Conservation (phyloP, 2,888 invertebrate genomes). For the Nephrotoma appendiculata region DNA sequence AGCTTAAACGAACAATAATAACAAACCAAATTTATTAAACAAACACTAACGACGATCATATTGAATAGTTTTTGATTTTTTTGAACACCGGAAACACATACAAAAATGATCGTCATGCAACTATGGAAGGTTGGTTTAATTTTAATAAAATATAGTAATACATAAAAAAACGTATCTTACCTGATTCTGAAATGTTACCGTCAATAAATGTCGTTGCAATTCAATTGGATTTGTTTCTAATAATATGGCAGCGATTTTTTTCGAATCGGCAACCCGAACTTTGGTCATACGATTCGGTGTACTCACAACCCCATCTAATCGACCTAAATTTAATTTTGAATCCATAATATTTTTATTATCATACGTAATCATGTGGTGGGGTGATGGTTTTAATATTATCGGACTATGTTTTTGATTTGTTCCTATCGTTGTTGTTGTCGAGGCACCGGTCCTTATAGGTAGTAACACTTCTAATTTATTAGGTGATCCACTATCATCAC, state of each 20-base stretch:
- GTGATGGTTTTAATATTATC: conserved; percentile 6
- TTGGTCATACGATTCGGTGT: conserved; percentile 47
- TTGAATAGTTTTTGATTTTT: neutral
- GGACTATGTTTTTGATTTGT: neutral
- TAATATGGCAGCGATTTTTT: conserved; percentile 70
- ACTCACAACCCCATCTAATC: conserved; percentile 52
- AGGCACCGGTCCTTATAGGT: neutral
- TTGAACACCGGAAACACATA: neutral
- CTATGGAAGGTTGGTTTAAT: neutral
- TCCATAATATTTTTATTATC: conserved; percentile 11
- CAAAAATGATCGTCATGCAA: neutral
- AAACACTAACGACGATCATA: neutral
- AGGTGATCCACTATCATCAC: neutral
- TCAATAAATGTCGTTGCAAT: conserved; percentile 69
- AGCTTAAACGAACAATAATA: neutral
- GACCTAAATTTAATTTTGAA: conserved; percentile 35
- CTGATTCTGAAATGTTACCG: conserved; percentile 72
- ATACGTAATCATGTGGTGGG: neutral
- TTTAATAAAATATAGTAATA: neutral
- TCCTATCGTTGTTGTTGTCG: neutral
- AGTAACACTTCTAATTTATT: conserved; percentile 5
- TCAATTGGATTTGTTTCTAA: conserved; percentile 67
- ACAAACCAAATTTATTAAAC: neutral
- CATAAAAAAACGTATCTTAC: conserved; percentile 32
- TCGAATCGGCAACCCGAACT: conserved; percentile 51